Evolutionary conservation across 2,113 vertebrate species (phyloP), one percentile per base, ranked within the genome.

Genomic region (Lagopus leucura): DNA sequence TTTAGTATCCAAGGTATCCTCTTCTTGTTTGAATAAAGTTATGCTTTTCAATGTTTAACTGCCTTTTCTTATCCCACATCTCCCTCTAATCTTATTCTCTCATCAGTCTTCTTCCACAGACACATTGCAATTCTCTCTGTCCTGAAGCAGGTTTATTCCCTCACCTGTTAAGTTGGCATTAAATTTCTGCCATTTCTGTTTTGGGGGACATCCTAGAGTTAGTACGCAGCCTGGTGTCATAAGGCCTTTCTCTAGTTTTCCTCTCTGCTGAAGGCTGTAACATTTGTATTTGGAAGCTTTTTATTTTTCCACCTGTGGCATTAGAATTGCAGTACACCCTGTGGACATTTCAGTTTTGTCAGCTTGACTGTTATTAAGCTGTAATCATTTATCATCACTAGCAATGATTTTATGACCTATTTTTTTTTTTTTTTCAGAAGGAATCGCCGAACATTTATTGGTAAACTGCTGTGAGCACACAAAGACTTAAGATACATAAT

Each of bases 261-360:
- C 13, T 81, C 32, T 57, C 52, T 63, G 63, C 58, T 57, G 47
- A 92, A 77, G 72, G 73, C 85, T 75, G 69, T 71, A 91, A 47
- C 47, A 34, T 57, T 83, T 95, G 2, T 69, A 47, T 72, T 91
- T 64, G 40, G 77, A 88, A 96, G 85, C 89, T 74, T 82, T 93
- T 92, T 82, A 67, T 89, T 93, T 87, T 91, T 86, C 76, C 69
- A 92, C 82, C 63, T 88, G 52, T 86, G 65, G 70, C 82, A 81
- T 94, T 83, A 72, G 82, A 92, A 71, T 88, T 80, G 61, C 73
- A 76, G 1, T 86, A 57, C n/a, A 74, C 94, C 91, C 76, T 78
- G 82, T 54, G 91, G 95, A 75, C 76, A 24, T 78, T 91, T 81
- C 65, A 88, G 91, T 86, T 91, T 91, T 94, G 76, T 95, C 96